phyloP scores from a whole-genome alignment of 2,113 vertebrate genomes.

The Protobothrops mucrosquamatus region DNA sequence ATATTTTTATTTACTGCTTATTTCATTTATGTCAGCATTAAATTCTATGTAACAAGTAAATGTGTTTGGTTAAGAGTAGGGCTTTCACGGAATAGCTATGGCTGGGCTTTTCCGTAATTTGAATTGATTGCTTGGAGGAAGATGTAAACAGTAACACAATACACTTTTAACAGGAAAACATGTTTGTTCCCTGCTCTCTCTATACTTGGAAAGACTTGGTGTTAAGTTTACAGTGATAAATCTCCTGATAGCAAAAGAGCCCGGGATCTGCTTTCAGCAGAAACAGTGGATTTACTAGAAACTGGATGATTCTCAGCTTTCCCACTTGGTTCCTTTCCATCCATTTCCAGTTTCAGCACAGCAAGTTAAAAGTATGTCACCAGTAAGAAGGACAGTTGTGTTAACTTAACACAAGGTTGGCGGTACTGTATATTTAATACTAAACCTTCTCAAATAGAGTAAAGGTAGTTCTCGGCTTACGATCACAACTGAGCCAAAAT shows the following conservation, averaged over 20 bases:
- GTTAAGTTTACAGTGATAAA: neutral
- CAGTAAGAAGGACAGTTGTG: neutral
- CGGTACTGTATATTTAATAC: neutral
- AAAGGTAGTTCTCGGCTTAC: neutral
- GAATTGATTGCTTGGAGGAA: neutral
- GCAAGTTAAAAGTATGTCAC: neutral
- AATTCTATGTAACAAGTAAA: neutral
- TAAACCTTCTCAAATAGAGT: neutral
- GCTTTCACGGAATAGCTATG: neutral
- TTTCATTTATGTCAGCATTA: neutral
- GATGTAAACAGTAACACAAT: slow-evolving; percentile 23
- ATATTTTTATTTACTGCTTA: neutral
- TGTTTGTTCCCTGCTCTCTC: neutral
- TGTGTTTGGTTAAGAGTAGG: neutral
- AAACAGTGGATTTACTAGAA: neutral
- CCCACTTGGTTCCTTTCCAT: neutral
- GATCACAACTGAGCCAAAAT: neutral
- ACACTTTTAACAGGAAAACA: slow-evolving; percentile 27
- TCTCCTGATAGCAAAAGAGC: rapidly evolving
- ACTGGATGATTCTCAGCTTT: neutral
- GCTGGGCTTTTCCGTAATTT: slow-evolving; percentile 19
- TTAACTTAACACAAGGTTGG: neutral
- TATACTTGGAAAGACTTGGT: neutral
- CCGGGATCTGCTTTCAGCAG: neutral
- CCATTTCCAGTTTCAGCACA: slow-evolving; percentile 11